Percentiles rank a stretch among this genome's conserved stretches.
phyloP scores from a whole-genome alignment of 2,888 invertebrate species.

The Standfussiana lucernea region DNA sequence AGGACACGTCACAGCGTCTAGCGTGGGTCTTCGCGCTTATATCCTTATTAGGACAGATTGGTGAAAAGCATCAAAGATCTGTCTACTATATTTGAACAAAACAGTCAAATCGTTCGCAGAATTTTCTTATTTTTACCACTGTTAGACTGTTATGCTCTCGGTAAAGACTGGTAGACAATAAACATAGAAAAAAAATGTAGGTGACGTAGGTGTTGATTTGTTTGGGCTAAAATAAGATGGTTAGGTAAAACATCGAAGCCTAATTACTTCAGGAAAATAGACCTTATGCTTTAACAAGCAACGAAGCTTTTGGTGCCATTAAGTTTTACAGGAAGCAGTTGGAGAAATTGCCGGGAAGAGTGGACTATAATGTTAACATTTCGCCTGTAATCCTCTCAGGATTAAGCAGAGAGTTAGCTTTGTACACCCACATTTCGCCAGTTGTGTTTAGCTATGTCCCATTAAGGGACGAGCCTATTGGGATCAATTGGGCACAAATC shows the following conservation, averaged over 20 bases:
- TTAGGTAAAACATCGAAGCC: not conserved
- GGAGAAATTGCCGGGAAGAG: not conserved
- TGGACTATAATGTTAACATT: not conserved
- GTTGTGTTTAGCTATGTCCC: not conserved
- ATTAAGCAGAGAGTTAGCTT: not conserved
- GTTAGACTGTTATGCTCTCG: not conserved
- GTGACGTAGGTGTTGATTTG: not conserved
- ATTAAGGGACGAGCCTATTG: not conserved
- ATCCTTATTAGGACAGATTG: slow-evolving; percentile 7
- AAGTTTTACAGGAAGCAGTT: not conserved
- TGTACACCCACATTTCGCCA: not conserved
- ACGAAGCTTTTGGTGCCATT: not conserved
- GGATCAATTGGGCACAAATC: not conserved
- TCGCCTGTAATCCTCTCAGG: not conserved
- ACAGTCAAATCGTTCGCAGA: slow-evolving; percentile 33
- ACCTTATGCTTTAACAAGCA: not conserved
- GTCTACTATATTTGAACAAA: slow-evolving; percentile 11
- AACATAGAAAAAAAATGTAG: not conserved
- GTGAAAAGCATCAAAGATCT: not conserved
- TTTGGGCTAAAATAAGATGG: not conserved
- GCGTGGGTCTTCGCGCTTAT: slow-evolving; percentile 13
- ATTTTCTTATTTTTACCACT: slow-evolving; percentile 13
- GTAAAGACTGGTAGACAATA: not conserved
- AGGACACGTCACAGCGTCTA: not conserved
- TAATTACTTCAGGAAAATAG: not conserved